Evolutionary conservation across 1,140 invertebrate genomes (phyloP).

Genomic region (Pachyrhynchus sulphureomaculatus): DNA sequence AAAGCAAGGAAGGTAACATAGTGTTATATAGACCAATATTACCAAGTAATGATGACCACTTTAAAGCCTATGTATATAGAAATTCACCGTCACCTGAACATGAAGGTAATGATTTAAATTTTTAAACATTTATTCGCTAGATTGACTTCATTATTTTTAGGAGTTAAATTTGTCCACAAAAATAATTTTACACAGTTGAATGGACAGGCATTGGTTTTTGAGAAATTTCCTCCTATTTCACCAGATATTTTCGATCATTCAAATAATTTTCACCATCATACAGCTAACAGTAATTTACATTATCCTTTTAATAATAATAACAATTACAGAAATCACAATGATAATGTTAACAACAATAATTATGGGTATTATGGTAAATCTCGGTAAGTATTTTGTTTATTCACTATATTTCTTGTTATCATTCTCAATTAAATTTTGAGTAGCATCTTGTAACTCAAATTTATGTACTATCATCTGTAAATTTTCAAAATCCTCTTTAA

Average conservation of each 20-base stretch:
- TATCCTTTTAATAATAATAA: conserved; percentile 7
- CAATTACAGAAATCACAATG: conserved; percentile 11
- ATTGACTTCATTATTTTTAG: background rate
- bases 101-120: conserved; percentile 1
- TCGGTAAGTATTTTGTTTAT: background rate
- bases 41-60: conserved; percentile 8
- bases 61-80: conserved; percentile 2
- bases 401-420: background rate
- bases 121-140: background rate
- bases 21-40: conserved; percentile 9
- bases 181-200: conserved; percentile 6
- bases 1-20: conserved; percentile 4
- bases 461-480: conserved; percentile 56
- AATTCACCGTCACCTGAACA: conserved; percentile 9
- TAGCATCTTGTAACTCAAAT: background rate
- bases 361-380: conserved; percentile 2
- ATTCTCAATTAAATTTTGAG: background rate
- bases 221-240: conserved; percentile 6
- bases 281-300: background rate
- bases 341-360: conserved; percentile 8
- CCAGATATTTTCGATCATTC: conserved; percentile 1
- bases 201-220: conserved; percentile 7
- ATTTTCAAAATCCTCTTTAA: conserved; percentile 78
- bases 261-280: conserved; percentile 6
- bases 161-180: background rate